Percentiles rank a stretch among this genome's conserved stretches.
phyloP scores from a whole-genome alignment of 2,797 vertebrate species.

The Esox lucius region DNA sequence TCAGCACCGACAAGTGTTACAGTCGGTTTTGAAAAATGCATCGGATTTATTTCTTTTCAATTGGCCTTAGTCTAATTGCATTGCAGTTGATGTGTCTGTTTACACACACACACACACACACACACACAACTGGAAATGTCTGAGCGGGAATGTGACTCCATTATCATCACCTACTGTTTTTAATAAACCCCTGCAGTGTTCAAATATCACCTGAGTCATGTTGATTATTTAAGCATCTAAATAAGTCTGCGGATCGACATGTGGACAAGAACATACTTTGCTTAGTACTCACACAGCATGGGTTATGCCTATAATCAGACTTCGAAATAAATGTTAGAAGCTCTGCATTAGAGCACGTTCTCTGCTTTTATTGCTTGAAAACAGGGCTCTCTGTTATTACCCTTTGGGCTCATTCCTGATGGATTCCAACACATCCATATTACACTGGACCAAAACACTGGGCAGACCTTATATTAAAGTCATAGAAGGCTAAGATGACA shows the following conservation, averaged over 20 bases:
- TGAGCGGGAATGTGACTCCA: background rate
- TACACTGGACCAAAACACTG: slow-evolving; percentile 3
- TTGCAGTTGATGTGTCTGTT: background rate
- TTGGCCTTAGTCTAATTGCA: background rate
- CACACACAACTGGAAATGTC: background rate
- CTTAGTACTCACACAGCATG: background rate
- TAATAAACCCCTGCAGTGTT: background rate
- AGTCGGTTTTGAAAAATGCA: background rate
- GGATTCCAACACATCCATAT: too few relatives aligned
- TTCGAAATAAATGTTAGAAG: background rate
- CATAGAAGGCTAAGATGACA: background rate
- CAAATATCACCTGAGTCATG: background rate
- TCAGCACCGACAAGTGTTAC: background rate
- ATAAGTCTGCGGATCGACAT: background rate
- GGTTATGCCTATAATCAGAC: background rate
- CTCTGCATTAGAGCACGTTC: too few relatives aligned
- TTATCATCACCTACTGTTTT: background rate
- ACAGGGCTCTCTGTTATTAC: background rate
- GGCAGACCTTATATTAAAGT: background rate
- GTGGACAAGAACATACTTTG: background rate
- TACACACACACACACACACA: background rate
- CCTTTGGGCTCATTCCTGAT: background rate
- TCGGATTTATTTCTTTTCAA: background rate
- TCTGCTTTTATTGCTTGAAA: background rate
- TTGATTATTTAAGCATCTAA: background rate